Conservation (phyloP, 2,888 invertebrate species). For the Rhaphigaster nebulosa region DNA sequence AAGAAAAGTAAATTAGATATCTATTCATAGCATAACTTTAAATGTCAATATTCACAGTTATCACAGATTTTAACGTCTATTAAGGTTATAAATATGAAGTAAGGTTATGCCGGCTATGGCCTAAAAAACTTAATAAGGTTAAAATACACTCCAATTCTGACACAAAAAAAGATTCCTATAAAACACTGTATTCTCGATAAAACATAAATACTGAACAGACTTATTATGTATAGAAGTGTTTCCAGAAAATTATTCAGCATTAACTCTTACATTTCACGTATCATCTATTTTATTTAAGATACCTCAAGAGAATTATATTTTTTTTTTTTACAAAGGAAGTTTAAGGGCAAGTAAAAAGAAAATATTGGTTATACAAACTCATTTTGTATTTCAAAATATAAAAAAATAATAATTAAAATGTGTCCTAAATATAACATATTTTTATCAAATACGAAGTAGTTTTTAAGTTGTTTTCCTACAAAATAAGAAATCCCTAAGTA, state of each 20-base stretch:
- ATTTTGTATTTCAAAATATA: no score
- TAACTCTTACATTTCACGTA: not conserved
- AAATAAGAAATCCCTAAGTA: no score
- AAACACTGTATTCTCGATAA: not conserved
- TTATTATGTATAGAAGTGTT: no score
- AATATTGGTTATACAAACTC: no score
- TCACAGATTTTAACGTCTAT: not conserved
- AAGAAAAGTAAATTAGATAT: constrained; percentile 82
- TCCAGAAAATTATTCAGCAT: not conserved
- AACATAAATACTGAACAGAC: not conserved
- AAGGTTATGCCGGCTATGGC: not conserved
- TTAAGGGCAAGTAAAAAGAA: no score
- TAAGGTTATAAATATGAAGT: not conserved
- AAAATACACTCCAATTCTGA: not conserved
- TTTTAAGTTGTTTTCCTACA: no score
- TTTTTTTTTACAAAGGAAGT: no score
- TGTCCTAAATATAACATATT: no score
- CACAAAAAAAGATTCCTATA: not conserved
- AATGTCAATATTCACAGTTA: not conserved
- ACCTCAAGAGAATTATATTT: not conserved
- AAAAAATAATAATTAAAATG: no score
- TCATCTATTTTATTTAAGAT: no score
- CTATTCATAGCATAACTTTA: constrained; percentile 69
- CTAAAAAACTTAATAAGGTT: not conserved
- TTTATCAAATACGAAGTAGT: no score